Conservation (phyloP, 37 sponge, comb jelly and placozoan genomes). For the Tethya wilhelma region DNA sequence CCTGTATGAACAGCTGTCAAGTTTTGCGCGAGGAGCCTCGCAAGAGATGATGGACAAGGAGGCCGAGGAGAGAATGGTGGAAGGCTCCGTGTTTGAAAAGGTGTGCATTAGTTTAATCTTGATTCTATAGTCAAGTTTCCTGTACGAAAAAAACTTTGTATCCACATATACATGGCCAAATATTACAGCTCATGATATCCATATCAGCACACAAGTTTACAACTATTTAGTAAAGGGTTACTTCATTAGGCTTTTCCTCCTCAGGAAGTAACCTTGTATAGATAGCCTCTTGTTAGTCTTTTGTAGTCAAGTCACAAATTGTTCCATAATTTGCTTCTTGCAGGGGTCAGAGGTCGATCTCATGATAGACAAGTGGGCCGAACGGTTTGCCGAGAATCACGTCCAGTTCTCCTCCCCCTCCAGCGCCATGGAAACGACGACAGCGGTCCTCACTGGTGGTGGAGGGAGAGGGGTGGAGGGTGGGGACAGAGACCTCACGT, state of each 20-base stretch:
- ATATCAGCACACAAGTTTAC: no score
- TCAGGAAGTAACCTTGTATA: not conserved
- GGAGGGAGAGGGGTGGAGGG: not conserved
- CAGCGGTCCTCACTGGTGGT: no score
- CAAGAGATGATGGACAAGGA: not conserved
- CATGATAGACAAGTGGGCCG: conserved; percentile 27
- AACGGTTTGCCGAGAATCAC: conserved; percentile 28
- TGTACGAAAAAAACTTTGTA: no score
- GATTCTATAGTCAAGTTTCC: no score
- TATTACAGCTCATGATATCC: no score
- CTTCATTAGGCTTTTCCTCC: no score
- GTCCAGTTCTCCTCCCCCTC: conserved; percentile 12
- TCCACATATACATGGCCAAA: no score
- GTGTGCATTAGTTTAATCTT: no score
- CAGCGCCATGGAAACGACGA: no score
- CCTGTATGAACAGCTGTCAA: conserved; percentile 24
- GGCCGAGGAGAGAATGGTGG: conserved; percentile 20
- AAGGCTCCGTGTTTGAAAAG: conserved; percentile 21
- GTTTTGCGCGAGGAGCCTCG: conserved; percentile 14
- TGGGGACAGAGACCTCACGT: conserved; percentile 33
- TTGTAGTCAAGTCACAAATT: no score
- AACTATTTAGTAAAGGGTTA: no score
- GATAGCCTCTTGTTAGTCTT: no score
- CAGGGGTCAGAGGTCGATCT: conserved; percentile 27
- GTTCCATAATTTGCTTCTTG: not conserved